Evolutionary conservation across 2,113 vertebrate genomes (phyloP).

Genomic region (Dipodomys spectabilis): DNA sequence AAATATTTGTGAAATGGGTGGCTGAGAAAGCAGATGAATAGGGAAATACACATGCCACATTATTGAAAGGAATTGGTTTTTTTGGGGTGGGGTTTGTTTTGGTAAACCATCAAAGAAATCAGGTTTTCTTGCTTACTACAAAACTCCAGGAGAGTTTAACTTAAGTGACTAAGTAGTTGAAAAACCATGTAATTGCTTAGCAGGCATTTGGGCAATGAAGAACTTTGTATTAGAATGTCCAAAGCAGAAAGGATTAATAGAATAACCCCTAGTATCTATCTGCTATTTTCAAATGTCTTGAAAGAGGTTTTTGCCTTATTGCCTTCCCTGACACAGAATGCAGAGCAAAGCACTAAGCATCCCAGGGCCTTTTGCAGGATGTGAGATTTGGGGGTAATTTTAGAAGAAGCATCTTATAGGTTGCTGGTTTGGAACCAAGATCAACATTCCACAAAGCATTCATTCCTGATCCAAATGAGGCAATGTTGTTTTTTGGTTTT

Average conservation of each 20-base stretch:
- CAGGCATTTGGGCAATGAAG: background rate
- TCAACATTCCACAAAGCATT: slow-evolving; percentile 2
- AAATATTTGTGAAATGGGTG: background rate
- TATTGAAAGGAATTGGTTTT: background rate
- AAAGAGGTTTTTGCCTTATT: background rate
- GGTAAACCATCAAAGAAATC: background rate
- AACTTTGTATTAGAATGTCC: background rate
- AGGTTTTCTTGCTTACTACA: background rate
- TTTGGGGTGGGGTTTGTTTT: background rate
- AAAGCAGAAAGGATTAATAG: background rate
- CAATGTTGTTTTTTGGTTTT: background rate
- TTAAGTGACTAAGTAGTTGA: background rate
- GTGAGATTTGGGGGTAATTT: background rate
- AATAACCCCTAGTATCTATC: background rate
- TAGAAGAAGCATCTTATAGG: slow-evolving; percentile 2
- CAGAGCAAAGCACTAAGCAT: background rate
- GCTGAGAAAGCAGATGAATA: background rate
- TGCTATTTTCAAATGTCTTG: background rate
- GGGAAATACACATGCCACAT: background rate
- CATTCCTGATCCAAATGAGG: background rate
- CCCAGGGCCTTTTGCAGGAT: background rate
- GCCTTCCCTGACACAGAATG: background rate
- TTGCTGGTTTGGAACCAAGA: slow-evolving; percentile 18
- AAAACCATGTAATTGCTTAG: background rate
- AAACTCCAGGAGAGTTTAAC: background rate